Conservation (phyloP, 2,888 invertebrate species). For the Leptinotarsa tumamoca region DNA sequence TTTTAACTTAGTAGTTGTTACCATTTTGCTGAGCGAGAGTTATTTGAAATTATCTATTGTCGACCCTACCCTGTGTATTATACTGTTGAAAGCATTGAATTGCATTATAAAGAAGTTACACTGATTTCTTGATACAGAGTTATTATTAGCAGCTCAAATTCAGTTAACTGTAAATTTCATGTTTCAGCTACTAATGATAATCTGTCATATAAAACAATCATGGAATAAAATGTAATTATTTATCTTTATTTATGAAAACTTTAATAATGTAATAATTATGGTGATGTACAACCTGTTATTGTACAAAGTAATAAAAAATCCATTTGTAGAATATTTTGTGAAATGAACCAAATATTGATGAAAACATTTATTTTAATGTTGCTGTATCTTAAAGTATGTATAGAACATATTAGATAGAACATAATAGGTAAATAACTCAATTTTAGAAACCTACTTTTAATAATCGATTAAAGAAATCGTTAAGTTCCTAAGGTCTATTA, state of each 20-base stretch:
- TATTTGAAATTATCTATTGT: conserved; percentile 51
- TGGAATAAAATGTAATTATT: conserved; percentile 52
- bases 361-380: conserved; percentile 39
- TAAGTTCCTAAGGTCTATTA: conserved; percentile 34
- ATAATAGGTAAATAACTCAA: conserved; percentile 30
- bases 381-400: conserved; percentile 33
- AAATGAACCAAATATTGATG: conserved; percentile 42
- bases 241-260: conserved; percentile 52
- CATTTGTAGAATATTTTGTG: conserved; percentile 44
- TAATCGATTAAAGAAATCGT: conserved; percentile 39
- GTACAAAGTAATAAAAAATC: conserved; percentile 51
- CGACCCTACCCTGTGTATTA: conserved; percentile 50
- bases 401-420: conserved; percentile 30
- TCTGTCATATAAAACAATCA: conserved; percentile 46
- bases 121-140: conserved; percentile 31
- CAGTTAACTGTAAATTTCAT: conserved; percentile 40
- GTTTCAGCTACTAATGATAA: conserved; percentile 51
- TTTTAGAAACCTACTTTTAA: conserved; percentile 33
- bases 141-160: conserved; percentile 45
- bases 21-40: conserved; percentile 47
- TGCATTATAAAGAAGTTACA: conserved; percentile 33
- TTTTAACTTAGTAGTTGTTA: conserved; percentile 41
- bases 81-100: conserved; percentile 53
- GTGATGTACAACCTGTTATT: conserved; percentile 54
- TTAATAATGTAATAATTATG: conserved; percentile 46